Evolutionary conservation across 2,113 vertebrate species (phyloP).

Genomic region (Oncorhynchus kisutch): DNA sequence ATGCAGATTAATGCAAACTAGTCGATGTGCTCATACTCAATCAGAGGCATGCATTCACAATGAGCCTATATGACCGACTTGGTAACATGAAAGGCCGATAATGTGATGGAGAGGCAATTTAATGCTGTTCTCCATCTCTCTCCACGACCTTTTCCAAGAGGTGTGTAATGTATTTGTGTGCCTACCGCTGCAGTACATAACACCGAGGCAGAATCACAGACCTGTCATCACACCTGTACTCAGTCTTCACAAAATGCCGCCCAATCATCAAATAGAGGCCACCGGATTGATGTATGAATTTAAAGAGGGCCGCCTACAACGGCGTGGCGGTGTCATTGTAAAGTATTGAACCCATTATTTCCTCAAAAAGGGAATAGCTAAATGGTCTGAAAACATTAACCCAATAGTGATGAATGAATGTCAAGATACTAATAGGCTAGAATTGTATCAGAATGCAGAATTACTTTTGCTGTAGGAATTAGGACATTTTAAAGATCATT

Average conservation of each 20-base stretch:
- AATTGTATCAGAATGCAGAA: slow-evolving; percentile 34
- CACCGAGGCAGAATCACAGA: slow-evolving; percentile 58
- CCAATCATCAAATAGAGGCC: slow-evolving; percentile 58
- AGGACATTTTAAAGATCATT: background rate
- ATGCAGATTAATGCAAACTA: slow-evolving; percentile 41
- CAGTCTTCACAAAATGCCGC: slow-evolving; percentile 63
- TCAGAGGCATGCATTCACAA: slow-evolving; percentile 38
- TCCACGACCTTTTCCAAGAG: slow-evolving; percentile 73
- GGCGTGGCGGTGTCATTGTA: slow-evolving; percentile 55
- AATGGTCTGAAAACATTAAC: slow-evolving; percentile 48
- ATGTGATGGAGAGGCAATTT: slow-evolving; percentile 70
- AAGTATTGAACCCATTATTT: slow-evolving; percentile 67
- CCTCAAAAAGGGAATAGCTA: slow-evolving; percentile 50
- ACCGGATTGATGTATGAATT: slow-evolving; percentile 69
- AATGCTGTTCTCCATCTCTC: slow-evolving; percentile 67
- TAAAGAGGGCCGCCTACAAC: slow-evolving; percentile 53
- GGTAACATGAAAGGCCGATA: slow-evolving; percentile 57
- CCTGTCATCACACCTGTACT: slow-evolving; percentile 58
- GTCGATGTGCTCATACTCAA: slow-evolving; percentile 31
- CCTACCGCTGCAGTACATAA: slow-evolving; percentile 68
- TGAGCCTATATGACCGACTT: slow-evolving; percentile 35
- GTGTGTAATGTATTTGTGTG: slow-evolving; percentile 64
- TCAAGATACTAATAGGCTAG: slow-evolving; percentile 10
- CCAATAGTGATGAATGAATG: slow-evolving; percentile 38
- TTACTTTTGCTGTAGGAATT: slow-evolving; percentile 21